Percentiles rank a stretch among this genome's conserved stretches.
Evolutionary conservation across 2,113 vertebrate genomes (phyloP).

Genomic region (Zingel zingel): DNA sequence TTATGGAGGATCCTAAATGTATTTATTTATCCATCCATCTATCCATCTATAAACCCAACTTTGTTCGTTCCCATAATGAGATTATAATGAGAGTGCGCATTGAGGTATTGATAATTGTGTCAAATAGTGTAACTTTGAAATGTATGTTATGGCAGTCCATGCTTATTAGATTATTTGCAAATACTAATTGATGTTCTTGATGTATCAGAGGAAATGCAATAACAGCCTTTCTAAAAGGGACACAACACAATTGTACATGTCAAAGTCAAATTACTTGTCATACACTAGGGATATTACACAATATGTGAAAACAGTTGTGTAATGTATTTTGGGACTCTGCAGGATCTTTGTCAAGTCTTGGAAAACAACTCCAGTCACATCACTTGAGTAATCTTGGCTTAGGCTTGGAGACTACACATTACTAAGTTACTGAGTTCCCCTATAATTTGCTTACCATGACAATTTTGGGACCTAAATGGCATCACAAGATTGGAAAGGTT

Average conservation of each 20-base stretch:
- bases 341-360: not conserved
- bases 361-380: not conserved
- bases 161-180: not conserved
- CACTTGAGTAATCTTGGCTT: conserved; percentile 3
- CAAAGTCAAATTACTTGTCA: not conserved
- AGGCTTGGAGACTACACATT: not conserved
- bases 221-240: not conserved
- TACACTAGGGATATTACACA: not conserved
- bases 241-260: not conserved
- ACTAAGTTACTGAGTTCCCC: not conserved
- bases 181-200: not conserved
- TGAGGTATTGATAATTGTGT: not conserved
- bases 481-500: not conserved
- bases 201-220: not conserved
- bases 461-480: not conserved
- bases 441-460: not conserved
- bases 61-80: not conserved
- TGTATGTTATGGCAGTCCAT: not conserved
- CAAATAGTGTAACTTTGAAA: not conserved
- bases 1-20: not conserved
- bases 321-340: not conserved
- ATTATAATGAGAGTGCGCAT: not conserved
- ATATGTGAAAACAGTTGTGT: not conserved
- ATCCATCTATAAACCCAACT: too few relatives aligned
- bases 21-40: not conserved